Conservation (phyloP, 2,888 invertebrate genomes). For the Cephalotes varians region DNA sequence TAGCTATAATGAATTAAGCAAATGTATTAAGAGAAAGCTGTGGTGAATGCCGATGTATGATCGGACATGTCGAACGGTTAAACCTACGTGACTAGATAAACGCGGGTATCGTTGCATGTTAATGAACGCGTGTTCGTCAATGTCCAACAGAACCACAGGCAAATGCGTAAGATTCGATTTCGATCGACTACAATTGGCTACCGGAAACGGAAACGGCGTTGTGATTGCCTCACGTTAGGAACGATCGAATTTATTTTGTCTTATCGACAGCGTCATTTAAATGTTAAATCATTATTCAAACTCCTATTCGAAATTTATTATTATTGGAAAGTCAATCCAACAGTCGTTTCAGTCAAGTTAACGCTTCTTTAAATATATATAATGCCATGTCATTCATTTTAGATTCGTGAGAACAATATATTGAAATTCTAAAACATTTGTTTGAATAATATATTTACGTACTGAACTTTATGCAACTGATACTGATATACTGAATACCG, state of each 20-base stretch:
- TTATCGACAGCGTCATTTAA: constrained; percentile 8
- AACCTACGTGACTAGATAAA: constrained; percentile 41
- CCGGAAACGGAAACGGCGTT: not conserved
- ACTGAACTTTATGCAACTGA: not conserved
- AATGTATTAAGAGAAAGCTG: constrained; percentile 40
- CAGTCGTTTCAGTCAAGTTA: not conserved
- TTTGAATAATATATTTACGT: not conserved
- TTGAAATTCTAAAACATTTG: not conserved
- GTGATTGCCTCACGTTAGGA: constrained; percentile 1
- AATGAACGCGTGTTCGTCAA: constrained; percentile 40
- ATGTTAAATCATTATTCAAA: constrained; percentile 15
- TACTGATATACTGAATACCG: not conserved
- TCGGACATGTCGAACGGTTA: constrained; percentile 10
- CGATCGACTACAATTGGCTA: not conserved
- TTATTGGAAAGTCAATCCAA: not conserved
- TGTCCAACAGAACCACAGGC: not conserved
- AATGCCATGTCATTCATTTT: not conserved
- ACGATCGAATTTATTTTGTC: not conserved
- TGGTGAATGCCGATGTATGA: not conserved
- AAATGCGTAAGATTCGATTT: constrained; percentile 35
- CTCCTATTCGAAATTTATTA: constrained; percentile 5
- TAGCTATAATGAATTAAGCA: constrained; percentile 9
- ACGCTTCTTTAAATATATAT: not conserved
- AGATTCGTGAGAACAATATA: not conserved
- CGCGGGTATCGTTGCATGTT: constrained; percentile 39